Evolutionary conservation across 1,140 invertebrate genomes (phyloP), one percentile per base, ranked within the genome.

Genomic region (Brachionus asplanchnoidis): DNA sequence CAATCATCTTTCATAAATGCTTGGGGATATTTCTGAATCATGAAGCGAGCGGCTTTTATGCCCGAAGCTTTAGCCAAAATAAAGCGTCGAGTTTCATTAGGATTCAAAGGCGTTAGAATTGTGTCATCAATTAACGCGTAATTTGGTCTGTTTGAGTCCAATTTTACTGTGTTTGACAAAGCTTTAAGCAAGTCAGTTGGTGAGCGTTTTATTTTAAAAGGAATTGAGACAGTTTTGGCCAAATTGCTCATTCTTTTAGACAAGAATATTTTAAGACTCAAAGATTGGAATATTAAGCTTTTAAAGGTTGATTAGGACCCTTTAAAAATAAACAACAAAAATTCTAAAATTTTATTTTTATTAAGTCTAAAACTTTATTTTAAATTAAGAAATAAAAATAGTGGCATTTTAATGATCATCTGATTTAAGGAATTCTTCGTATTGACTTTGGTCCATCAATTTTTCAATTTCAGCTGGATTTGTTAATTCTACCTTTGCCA

Each of bases 361-460:
- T 68, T 68, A 68, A 68, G 66, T 68, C 66, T 68, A 68, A 68
- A 68, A 68, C 12, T 68, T 14, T 28, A 12, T 26, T 80, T 26
- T 80, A 53, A 46, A 32, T 36, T 28, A 17, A 28, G 3, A 78
- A 56, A 77, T 42, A 53, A 53, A 2, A 42, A 73, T 2, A 40
- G n/a, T 42, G n/a, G 40, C 17, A 73, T 73, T 40, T 20, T 65
- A 82, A 65, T 82, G 53, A 40, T 82, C 32, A 65, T 82, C 79
- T 42, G 79, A 82, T 68, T 82, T 82, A 12, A 82, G 26, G 26
- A 82, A 84, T 65, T 84, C 83, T 68, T 84, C 66, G 53, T 84
- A 84, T 84, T 84, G 66, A 5, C n/a, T 60, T 28, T 84, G 44
- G 26, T 84, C 42, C 83, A 84, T 84, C 5, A 84, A 26, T 17